Percentiles rank a stretch among this genome's conserved stretches.
phyloP scores from a whole-genome alignment of 2,113 vertebrate genomes.

The Semicossyphus pulcher region DNA sequence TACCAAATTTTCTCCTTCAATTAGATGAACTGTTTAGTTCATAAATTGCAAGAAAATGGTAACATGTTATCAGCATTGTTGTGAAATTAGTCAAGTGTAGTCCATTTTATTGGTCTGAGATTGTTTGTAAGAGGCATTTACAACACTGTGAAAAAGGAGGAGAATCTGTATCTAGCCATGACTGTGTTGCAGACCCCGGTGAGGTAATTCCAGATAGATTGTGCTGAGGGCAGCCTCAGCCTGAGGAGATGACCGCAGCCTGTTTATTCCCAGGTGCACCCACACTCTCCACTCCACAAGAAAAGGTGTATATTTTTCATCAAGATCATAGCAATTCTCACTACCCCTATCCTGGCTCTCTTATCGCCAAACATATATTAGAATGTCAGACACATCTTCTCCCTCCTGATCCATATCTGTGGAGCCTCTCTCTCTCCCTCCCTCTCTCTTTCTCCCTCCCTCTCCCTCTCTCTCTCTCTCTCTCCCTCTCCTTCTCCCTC shows the following conservation, averaged over 20 bases:
- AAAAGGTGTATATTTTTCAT: constrained; percentile 43
- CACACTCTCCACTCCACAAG: constrained; percentile 25
- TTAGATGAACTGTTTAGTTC: too few relatives aligned
- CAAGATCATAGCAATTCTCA: constrained; percentile 38
- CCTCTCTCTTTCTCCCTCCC: not conserved
- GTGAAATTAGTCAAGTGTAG: not conserved
- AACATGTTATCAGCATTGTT: not conserved
- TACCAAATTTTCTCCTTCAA: too few relatives aligned
- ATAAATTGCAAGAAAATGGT: too few relatives aligned
- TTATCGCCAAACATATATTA: constrained; percentile 66
- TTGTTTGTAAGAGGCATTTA: not conserved
- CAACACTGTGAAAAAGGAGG: not conserved
- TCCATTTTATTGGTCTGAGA: not conserved
- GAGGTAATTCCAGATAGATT: constrained; percentile 52
- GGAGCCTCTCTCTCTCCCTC: constrained; percentile 5
- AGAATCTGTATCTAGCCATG: not conserved
- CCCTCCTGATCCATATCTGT: constrained; percentile 63
- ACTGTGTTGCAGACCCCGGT: constrained; percentile 26
- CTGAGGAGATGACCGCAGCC: constrained; percentile 46
- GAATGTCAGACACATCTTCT: constrained; percentile 73
- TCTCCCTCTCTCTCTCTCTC: too few relatives aligned
- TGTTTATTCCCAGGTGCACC: constrained; percentile 44
- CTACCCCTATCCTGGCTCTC: constrained; percentile 14
- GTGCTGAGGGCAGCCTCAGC: constrained; percentile 41
- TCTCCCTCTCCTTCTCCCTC: too few relatives aligned